phyloP scores from a whole-genome alignment of 2,113 vertebrate genomes.

The Austrofundulus limnaeus region DNA sequence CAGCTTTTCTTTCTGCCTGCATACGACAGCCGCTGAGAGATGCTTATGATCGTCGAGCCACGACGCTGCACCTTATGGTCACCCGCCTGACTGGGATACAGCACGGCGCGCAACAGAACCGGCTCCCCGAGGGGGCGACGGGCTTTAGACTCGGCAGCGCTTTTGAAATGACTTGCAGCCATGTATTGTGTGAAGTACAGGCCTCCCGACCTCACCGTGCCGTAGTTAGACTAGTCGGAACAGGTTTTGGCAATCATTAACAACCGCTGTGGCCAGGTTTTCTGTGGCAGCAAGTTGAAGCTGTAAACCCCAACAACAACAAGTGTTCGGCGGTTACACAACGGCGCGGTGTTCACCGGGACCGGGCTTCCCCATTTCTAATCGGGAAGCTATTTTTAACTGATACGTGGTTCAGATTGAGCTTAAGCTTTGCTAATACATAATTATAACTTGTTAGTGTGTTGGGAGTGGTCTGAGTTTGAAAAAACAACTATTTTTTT shows the following conservation, averaged over 20 bases:
- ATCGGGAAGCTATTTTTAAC: background rate
- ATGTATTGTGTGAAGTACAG: constrained; percentile 63
- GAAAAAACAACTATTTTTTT: background rate
- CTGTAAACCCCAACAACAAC: constrained; percentile 60
- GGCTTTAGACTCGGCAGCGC: background rate
- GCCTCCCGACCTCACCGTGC: constrained; percentile 56
- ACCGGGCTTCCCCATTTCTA: constrained; percentile 21
- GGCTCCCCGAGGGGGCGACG: background rate
- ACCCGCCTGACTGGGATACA: background rate
- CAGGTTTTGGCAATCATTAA: constrained; percentile 84
- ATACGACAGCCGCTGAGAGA: constrained; percentile 32
- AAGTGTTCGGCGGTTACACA: constrained; percentile 40
- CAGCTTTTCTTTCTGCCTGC: constrained; percentile 21
- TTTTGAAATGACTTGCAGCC: constrained; percentile 57
- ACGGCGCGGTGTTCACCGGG: constrained; percentile 57
- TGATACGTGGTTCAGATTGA: background rate
- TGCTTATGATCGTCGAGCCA: constrained; percentile 1
- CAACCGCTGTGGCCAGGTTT: constrained; percentile 70
- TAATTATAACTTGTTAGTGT: background rate
- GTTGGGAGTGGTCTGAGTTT: background rate
- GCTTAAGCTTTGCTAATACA: background rate
- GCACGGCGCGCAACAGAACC: constrained; percentile 15
- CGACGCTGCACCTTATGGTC: constrained; percentile 2
- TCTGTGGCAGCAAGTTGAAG: constrained; percentile 67
- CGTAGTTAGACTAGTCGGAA: constrained; percentile 77